Conservation (phyloP, 2,113 vertebrate genomes). For the Pelvicachromis taeniatus region DNA sequence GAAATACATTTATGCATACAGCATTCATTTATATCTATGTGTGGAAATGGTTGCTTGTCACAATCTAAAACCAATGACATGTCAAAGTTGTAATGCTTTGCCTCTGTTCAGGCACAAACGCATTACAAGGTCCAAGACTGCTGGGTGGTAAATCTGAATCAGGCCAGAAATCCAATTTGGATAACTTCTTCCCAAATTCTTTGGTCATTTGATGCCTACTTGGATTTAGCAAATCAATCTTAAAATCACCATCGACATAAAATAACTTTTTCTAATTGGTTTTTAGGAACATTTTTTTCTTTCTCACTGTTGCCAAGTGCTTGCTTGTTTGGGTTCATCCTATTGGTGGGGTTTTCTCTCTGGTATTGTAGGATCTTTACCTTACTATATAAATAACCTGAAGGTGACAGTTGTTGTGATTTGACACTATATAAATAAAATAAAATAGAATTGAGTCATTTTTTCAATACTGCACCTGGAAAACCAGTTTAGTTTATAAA, state of each 20-base stretch:
- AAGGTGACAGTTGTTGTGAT: too few relatives aligned
- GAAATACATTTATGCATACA: neutral
- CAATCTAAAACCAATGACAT: neutral
- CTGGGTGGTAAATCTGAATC: neutral
- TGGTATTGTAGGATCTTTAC: too few relatives aligned
- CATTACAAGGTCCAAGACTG: neutral
- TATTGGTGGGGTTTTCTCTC: too few relatives aligned
- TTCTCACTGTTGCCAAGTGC: too few relatives aligned
- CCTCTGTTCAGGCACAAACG: neutral
- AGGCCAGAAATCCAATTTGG: neutral
- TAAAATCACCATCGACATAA: neutral
- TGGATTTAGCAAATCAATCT: neutral
- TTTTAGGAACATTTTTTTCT: neutral
- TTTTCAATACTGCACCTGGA: neutral
- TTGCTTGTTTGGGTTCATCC: too few relatives aligned
- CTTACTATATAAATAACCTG: too few relatives aligned
- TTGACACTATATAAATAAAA: too few relatives aligned
- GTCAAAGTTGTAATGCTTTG: neutral
- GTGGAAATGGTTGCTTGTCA: neutral
- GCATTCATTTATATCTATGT: neutral
- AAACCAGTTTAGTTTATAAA: neutral
- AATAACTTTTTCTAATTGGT: neutral
- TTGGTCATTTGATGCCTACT: neutral
- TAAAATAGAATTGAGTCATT: neutral
- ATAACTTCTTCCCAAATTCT: neutral